A percentile compares a stretch with the other conserved stretches of the same genome.
Conservation (phyloP, 1,140 invertebrate species). For the Calosoma granatense region DNA sequence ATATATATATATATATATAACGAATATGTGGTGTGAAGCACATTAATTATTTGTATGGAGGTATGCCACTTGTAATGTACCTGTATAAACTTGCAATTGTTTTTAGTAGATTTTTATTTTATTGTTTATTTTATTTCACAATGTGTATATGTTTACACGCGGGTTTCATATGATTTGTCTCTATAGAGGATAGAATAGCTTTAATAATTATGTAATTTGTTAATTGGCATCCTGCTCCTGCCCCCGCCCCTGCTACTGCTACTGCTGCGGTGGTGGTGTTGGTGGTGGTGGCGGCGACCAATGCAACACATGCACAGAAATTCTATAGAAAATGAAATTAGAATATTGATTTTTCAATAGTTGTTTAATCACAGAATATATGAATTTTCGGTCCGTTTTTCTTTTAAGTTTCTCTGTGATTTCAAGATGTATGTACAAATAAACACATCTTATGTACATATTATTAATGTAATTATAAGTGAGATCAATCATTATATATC, state of each 20-base stretch:
- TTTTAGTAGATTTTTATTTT: not conserved
- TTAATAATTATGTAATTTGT: not conserved
- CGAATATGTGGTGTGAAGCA: not conserved
- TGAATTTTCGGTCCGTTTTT: not conserved
- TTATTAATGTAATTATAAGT: not conserved
- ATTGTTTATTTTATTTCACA: not conserved
- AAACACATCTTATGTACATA: slow-evolving; percentile 9
- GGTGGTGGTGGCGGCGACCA: no score
- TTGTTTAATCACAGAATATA: not conserved
- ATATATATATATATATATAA: not conserved
- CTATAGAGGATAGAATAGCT: not conserved
- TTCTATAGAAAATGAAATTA: not conserved
- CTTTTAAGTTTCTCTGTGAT: not conserved
- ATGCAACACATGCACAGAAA: no score
- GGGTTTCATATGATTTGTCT: not conserved
- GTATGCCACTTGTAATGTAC: not conserved
- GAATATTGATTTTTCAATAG: not conserved
- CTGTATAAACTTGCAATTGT: slow-evolving; percentile 1
- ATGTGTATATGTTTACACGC: no score
- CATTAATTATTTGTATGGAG: not conserved
- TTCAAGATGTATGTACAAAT: slow-evolving; percentile 6
- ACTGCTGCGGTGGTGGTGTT: no score
- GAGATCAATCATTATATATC: not conserved
- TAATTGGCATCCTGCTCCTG: no score
- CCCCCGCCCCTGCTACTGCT: no score